A percentile compares a stretch with the other conserved stretches of the same genome.
These are phyloP conservation scores for Oreochromis aureus DNA, from an alignment of 2,113 vertebrate genomes.

Conservation along the genomic window DNA sequence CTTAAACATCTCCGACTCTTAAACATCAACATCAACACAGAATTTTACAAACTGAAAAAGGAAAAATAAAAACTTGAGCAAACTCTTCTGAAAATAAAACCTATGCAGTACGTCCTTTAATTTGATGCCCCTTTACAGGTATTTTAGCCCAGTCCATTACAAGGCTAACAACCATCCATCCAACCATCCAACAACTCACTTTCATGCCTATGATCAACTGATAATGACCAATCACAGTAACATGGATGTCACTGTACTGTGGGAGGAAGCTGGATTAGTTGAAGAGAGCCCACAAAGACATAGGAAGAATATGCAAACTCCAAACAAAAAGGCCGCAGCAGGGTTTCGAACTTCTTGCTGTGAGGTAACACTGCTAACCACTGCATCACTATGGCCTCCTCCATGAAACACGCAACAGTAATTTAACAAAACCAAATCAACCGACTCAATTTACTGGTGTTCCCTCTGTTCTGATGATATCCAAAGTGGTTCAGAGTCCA, in stretches of 20 bases:
- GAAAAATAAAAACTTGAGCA: background rate
- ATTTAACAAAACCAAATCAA: background rate
- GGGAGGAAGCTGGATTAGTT: background rate
- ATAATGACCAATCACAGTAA: background rate
- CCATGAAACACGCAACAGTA: background rate
- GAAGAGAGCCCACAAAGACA: background rate
- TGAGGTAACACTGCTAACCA: background rate
- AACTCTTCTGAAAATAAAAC: background rate
- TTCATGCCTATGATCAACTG: background rate
- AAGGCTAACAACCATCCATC: background rate
- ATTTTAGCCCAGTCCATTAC: background rate
- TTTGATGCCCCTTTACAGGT: background rate
- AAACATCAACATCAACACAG: background rate
- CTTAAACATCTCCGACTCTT: background rate
- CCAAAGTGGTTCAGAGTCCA: no score
- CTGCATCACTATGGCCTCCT: background rate
- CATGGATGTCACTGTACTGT: accelerated
- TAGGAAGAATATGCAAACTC: background rate
- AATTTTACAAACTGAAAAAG: background rate
- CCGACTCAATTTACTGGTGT: background rate
- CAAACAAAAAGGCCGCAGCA: background rate
- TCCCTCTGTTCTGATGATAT: no score
- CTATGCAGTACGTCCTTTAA: background rate
- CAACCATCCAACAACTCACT: background rate
- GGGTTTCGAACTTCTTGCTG: background rate